Evolutionary conservation across 2,888 invertebrate species (phyloP).

Genomic region (Polymixis flavicincta): DNA sequence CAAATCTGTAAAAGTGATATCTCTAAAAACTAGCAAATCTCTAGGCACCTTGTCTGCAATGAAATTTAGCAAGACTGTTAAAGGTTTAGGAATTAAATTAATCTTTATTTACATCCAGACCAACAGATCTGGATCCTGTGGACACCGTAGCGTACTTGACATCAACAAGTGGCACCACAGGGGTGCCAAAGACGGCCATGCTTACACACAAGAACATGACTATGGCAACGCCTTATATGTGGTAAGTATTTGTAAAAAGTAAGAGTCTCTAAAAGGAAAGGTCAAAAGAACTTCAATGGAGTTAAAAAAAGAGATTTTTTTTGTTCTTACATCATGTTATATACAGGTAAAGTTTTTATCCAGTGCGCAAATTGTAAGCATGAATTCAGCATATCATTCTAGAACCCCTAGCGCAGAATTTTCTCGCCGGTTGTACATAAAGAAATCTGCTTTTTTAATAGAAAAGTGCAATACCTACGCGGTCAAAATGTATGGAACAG

Average conservation of each 20-base stretch:
- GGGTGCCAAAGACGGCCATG: conserved; percentile 80
- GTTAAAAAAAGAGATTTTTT: neutral
- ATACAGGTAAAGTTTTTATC: too few species aligned
- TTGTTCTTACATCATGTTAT: too few species aligned
- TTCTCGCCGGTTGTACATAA: too few species aligned
- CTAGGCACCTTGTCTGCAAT: neutral
- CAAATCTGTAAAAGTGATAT: neutral
- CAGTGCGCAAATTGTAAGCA: too few species aligned
- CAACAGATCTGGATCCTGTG: conserved; percentile 78
- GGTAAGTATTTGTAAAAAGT: conserved; percentile 67
- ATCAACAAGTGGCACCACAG: conserved; percentile 84
- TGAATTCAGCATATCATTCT: too few species aligned
- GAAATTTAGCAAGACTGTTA: neutral
- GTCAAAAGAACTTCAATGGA: neutral
- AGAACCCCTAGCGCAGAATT: too few species aligned
- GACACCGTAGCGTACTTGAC: conserved; percentile 75
- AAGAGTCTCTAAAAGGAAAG: neutral
- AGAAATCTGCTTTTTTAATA: too few species aligned
- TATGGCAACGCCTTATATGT: conserved; percentile 71
- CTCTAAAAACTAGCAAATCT: neutral
- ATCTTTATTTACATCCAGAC: conserved; percentile 64
- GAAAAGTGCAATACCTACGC: too few species aligned
- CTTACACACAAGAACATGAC: conserved; percentile 80
- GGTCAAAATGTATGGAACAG: too few species aligned
- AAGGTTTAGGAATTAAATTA: neutral